Conservation (phyloP, 2,113 vertebrate genomes). For the Sylvilagus bachmani region DNA sequence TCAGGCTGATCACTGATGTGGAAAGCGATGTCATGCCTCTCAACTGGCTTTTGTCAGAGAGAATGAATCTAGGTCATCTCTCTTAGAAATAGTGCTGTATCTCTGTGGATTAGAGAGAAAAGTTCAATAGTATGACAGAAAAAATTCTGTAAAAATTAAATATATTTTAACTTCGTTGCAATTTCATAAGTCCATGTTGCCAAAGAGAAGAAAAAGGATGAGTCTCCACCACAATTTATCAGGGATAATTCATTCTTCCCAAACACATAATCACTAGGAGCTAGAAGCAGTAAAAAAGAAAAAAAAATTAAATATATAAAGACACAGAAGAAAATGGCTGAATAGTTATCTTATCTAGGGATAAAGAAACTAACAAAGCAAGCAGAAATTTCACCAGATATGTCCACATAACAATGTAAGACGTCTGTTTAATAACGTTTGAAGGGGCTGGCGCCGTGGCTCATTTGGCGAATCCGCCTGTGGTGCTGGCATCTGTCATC, state of each 20-base stretch:
- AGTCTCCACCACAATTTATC: slow-evolving; percentile 5
- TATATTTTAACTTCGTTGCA: slow-evolving; percentile 59
- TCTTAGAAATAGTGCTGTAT: slow-evolving; percentile 55
- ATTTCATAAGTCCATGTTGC: slow-evolving; percentile 48
- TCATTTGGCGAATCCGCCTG: too few relatives aligned
- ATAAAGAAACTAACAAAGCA: slow-evolving; percentile 49
- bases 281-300: slow-evolving; percentile 24
- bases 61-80: slow-evolving; percentile 76
- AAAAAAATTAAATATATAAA: slow-evolving; percentile 45
- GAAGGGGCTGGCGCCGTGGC: too few relatives aligned
- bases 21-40: slow-evolving; percentile 69
- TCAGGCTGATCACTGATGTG: slow-evolving; percentile 60
- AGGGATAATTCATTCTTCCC: slow-evolving; percentile 47
- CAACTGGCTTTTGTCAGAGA: slow-evolving; percentile 70
- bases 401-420: neutral
- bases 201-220: slow-evolving; percentile 58
- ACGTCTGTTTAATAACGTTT: neutral
- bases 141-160: slow-evolving; percentile 69
- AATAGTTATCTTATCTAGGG: neutral
- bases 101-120: slow-evolving; percentile 72
- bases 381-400: slow-evolving; percentile 31
- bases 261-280: slow-evolving; percentile 19
- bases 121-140: slow-evolving; percentile 54
- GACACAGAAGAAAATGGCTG: slow-evolving; percentile 44
- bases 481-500: too few relatives aligned